Percentiles rank a stretch among this genome's conserved stretches.
phyloP scores from a whole-genome alignment of 1,140 invertebrate genomes.

The Heliothis subflexa region DNA sequence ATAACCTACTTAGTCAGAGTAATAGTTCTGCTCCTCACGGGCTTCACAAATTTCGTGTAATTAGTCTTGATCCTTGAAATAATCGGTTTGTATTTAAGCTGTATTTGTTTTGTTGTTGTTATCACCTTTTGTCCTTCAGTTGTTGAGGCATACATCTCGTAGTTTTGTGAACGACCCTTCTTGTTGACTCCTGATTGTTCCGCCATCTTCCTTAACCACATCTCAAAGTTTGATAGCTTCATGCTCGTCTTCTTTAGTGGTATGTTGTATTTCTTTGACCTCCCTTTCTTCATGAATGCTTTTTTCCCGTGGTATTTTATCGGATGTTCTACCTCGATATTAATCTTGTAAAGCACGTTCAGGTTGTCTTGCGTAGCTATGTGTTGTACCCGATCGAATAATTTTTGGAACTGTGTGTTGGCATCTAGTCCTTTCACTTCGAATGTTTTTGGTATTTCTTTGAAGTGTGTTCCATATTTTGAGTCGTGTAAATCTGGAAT shows the following conservation, averaged over 20 bases:
- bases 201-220: conserved; percentile 65
- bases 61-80: conserved; percentile 65
- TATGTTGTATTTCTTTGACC: conserved; percentile 76
- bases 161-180: conserved; percentile 45
- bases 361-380: conserved; percentile 65
- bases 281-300: conserved; percentile 54
- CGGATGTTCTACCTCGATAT: conserved; percentile 59
- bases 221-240: conserved; percentile 77
- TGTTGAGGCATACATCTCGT: conserved; percentile 52
- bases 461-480: conserved; percentile 62
- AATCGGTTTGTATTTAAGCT: conserved; percentile 73
- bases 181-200: conserved; percentile 55
- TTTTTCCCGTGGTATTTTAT: conserved; percentile 52
- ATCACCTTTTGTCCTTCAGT: conserved; percentile 60
- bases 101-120: conserved; percentile 60
- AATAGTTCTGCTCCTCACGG: conserved; percentile 72
- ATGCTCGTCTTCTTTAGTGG: conserved; percentile 78
- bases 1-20: conserved; percentile 44
- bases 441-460: conserved; percentile 71
- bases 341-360: conserved; percentile 68
- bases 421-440: conserved; percentile 67
- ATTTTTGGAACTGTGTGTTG: conserved; percentile 64
- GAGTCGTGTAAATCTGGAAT: conserved; percentile 67
- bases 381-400: conserved; percentile 66
- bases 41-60: conserved; percentile 69